A percentile compares a stretch with the other conserved stretches of the same genome.
These are phyloP conservation scores for Xiphorhynchus erythropygius DNA, from an alignment of 2,797 vertebrate genomes.

Conservation along the genomic window DNA sequence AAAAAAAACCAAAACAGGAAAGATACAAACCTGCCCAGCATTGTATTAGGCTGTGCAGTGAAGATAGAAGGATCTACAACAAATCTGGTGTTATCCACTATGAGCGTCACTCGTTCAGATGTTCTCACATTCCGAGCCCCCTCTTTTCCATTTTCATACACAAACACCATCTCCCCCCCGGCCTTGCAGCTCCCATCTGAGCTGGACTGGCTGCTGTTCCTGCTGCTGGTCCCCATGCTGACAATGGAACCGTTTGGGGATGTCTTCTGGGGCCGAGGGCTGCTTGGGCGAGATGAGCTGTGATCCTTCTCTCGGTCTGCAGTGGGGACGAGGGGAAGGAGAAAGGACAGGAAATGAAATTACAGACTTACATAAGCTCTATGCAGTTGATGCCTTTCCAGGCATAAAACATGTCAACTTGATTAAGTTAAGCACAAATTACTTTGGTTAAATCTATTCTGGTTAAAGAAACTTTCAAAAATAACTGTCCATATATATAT, in stretches of 20 bases:
- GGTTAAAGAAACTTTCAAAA: not conserved
- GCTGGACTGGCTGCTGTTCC: conserved; percentile 93
- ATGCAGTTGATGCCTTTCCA: not conserved
- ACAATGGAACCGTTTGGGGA: conserved; percentile 91
- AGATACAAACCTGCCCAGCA: conserved; percentile 93
- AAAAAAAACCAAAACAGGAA: not conserved
- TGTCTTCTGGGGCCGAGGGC: conserved; percentile 91
- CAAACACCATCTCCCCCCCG: conserved; percentile 92
- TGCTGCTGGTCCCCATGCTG: conserved; percentile 89
- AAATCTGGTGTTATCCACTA: conserved; percentile 98
- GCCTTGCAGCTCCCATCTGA: conserved; percentile 91
- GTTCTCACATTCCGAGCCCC: conserved; percentile 85
- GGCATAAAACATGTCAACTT: not conserved
- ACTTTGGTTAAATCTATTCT: not conserved
- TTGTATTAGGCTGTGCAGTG: conserved; percentile 98
- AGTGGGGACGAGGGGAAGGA: not conserved
- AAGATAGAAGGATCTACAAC: conserved; percentile 98
- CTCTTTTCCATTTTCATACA: conserved; percentile 94
- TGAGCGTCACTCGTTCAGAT: conserved; percentile 93
- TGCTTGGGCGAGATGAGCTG: conserved; percentile 89
- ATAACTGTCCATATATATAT: not conserved
- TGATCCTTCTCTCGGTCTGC: conserved; percentile 90
- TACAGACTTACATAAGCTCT: not conserved
- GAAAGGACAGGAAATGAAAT: not conserved
- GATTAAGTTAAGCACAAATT: not conserved